Base-by-base conservation (phyloP, 1,140 invertebrate species). In the Solenopsis invicta region DNA sequence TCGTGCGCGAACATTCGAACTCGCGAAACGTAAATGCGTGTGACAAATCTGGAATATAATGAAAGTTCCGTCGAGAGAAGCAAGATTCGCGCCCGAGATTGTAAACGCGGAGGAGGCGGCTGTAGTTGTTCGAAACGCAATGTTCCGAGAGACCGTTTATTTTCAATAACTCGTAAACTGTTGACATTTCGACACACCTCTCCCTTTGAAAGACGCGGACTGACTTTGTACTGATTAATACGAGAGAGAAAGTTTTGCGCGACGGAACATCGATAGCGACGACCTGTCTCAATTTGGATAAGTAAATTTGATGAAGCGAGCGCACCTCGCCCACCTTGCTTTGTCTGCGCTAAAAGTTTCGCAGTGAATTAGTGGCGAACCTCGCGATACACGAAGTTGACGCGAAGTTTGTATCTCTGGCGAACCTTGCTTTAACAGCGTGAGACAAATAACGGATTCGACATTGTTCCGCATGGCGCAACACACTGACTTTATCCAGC, bases 381-480 rank as follows among this genome's bases (percentile, higher is more conserved):
- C 34, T 56, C 12, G 64, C 29, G 45, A 66, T 52, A 61, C n/a
- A 24, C 45, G 37, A 61, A 82, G 67, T 29, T 29, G 37, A 71
- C 16, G 52, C 24, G 2, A 61, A 84, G 18, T 84, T 75, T 12
- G 29, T 18, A 18, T 24, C 2, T 9, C 2, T 9, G 24, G 45
- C 41, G 9, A 74, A 75, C 41, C 24, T 48, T 21, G 80, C 80
- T 74, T 82, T 71, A 74, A 84, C 45, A 34, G 37, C 16, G 80
- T 50, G 24, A 84, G 54, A 84, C 80, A 84, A 84, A 50, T 84
- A 84, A 84, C 80, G 80, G 69, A 37, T 34, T 21, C 13, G 21
- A 52, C 45, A 37, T 61, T 84, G 52, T 61, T 61, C 24, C 34
- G 54, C 41, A 21, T 67, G 34, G 13, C 52, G 52, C 34, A 61